Percentiles rank a stretch among this genome's conserved stretches.
These are phyloP conservation scores for Eilema depressum DNA, from an alignment of 2,888 invertebrate genomes.

Conservation along the genomic window DNA sequence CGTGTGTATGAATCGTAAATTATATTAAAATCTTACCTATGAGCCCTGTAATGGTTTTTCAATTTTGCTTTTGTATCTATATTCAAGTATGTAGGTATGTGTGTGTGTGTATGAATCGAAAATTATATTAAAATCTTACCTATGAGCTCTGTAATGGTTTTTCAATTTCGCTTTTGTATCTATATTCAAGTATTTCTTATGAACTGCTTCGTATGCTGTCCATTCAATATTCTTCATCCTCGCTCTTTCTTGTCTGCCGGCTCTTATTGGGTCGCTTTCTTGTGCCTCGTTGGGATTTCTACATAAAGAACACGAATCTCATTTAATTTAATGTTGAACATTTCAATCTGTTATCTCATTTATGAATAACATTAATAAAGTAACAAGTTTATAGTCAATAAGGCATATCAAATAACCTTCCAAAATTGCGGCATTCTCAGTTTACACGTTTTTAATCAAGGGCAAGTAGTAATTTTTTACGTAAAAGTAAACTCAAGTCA, in stretches of 20 bases:
- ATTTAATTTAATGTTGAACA: neutral
- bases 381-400: neutral
- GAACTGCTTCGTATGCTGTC: conserved; percentile 97
- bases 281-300: conserved; percentile 97
- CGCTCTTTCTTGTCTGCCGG: conserved; percentile 92
- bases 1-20: neutral
- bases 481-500: neutral
- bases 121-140: conserved; percentile 65
- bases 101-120: too few relatives aligned
- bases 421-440: neutral
- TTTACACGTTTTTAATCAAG: neutral
- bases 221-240: conserved; percentile 96
- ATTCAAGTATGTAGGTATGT: conserved; percentile 95
- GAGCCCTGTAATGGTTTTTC: conserved; percentile 97
- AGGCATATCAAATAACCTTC: neutral
- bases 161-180: conserved; percentile 96
- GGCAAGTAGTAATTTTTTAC: neutral
- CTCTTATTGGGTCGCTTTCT: conserved; percentile 88
- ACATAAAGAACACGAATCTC: conserved; percentile 5
- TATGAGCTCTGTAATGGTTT: conserved; percentile 97
- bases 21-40: conserved; percentile 81
- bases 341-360: neutral
- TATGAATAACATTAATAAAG: neutral
- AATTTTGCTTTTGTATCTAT: conserved; percentile 96
- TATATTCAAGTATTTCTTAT: conserved; percentile 96